Base-by-base conservation (phyloP, 2,113 vertebrate species). In the Polyodon spathula region DNA sequence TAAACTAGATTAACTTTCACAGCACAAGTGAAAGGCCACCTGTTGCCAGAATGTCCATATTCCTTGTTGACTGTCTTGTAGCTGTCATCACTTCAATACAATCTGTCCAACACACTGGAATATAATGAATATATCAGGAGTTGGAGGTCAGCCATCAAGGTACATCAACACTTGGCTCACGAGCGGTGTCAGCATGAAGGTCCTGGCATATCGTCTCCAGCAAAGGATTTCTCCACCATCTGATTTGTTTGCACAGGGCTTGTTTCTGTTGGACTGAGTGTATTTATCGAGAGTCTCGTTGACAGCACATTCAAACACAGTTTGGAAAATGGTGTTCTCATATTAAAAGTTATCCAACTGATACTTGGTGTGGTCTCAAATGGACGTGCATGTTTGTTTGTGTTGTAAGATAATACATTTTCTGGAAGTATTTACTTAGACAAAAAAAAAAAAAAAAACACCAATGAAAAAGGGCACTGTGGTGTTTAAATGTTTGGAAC, bases 71-170 rank as follows among this genome's bases (percentile, higher is more conserved):
- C 87, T 87, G 86, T 87, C 87, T 84, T 85, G 86, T 86, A 87
- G 83, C 86, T 91, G 86, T 91, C 89, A 89, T 87, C 86, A 73
- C 86, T 83, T 89, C 84, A 83, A 74, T 80, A 84, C 79, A 81
- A 83, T 87, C 84, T 86, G 84, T 77, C 78, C 79, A 81, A 85
- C 85, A 86, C 85, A 78, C 85, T 87, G 85, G 80, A 86, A 84
- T 88, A 87, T 89, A 89, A 90, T 90, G 87, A 89, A 84, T 88
- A 88, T 88, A 88, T 89, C 88, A 89, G 83, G 76, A 87, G 71
- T 82, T 90, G 89, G 88, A 89, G 86, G 87, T 91, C 89, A 90
- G 88, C 89, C 89, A 89, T 89, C 84, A 80, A 78, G 89, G 81
- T 87, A 88, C 86, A 88, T 79, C 84, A 90, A 85, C 86, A 86